Evolutionary conservation across 2,888 invertebrate species (phyloP), one percentile per base, ranked within the genome.

Genomic region (Phragmatobia fuliginosa): DNA sequence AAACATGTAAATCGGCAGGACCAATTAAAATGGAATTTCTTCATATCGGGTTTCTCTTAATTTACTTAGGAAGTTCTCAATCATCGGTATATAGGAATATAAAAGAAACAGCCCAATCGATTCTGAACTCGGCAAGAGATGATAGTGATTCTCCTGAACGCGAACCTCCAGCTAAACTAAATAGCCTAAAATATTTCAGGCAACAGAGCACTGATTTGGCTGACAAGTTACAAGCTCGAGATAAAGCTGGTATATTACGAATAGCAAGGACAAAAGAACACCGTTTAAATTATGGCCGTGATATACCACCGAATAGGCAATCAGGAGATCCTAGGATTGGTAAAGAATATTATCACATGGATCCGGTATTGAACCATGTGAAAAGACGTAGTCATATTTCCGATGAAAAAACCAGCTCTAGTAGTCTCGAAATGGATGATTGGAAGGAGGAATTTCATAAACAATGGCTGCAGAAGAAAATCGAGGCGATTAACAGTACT

Each of bases 401-500:
- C 28, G 3, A 18, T 21, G 16, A n/a, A 18, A 62, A 63, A 1
- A 32, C 33, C 10, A 86, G 84, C 67, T 86, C 85, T 11, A 85
- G 84, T 11, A 85, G 84, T 69, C 1, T 72, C 0, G 86, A 86
- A 31, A 7, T 84, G 32, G 72, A 73, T 49, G 69, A 85, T 14
- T 88, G 88, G 86, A 87, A 85, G 72, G 85, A 86, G 11, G 61
- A 69, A 52, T 65, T 69, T 18, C 38, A 65, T n/a, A 82, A 86
- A 25, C 72, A 83, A 0, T 90, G 88, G 90, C 66, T 86, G 28
- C 70, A 86, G 59, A 90, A 88, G 76, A 90, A 90, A 68, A 76
- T 85, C 41, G 87, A 91, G 66, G 90, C 88, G 0, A 76, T 91
- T 1, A 92, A 93, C 70, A 71, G 86, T 1, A 74, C 89, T 0